Base-by-base conservation (phyloP, 64 coral and sea anemone genomes). In the Anthopleura sola region DNA sequence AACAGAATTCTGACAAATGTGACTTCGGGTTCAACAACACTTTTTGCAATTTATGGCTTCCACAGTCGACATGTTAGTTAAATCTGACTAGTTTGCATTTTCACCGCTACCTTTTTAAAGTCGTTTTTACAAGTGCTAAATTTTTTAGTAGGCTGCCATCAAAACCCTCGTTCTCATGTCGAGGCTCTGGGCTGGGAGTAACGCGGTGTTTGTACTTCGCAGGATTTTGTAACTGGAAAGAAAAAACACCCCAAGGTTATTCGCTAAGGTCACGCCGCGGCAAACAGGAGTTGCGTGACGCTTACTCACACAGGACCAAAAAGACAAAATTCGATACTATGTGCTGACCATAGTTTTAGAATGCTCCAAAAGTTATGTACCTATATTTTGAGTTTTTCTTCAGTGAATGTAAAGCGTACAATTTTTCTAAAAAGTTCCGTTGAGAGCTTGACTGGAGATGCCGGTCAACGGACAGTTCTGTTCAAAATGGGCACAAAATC, bases 141-240 rank as follows among this genome's bases (percentile, higher is more conserved):
- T 3, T 44, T 44, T 44, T 24, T 21, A 26, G 58, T 2, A 2
- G 23, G 5, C 21, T 23, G 6, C n/a, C 58, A 62, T 26, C 23
- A 62, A 3, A n/a, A 26, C 58, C 5, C 23, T 62, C 58, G 21
- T 62, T 15, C 5, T 26, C 7, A 11, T 62, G 58, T 62, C n/a
- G 23, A 62, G 58, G 20, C 5, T 60, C 20, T 28, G 75, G n/a
- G 33, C 31, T 37, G 75, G 24, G 18, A 38, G 76, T 79, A 79
- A 79, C 44, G 76, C 37, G 44, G 82, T 83, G 82, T 83, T 83
- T 83, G 82, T 83, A 56, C 49, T 83, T 57, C 26, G 82, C 51
- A 83, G 82, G 82, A 36, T 60, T 48, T 17, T 48, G 76, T 79
- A 38, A 79, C 44, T 79, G 36, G 76, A 38, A 48, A 79, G 3